Percentiles rank a stretch among this genome's conserved stretches.
Evolutionary conservation across 2,888 invertebrate species (phyloP).

Genomic region (Drosophila pseudotakahashii): DNA sequence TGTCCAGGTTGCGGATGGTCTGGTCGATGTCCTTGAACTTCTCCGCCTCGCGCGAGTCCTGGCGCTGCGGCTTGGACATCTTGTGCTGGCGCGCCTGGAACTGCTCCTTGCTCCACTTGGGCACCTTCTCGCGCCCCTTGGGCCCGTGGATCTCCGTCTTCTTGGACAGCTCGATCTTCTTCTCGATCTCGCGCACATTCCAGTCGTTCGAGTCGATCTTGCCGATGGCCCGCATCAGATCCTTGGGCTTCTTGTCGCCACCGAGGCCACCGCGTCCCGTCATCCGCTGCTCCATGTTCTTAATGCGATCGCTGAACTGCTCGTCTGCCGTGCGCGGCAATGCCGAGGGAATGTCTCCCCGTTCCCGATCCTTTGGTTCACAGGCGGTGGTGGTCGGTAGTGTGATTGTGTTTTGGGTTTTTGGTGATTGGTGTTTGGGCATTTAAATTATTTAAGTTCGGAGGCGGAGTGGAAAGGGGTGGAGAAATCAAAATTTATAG

Average conservation of each 20-base stretch:
- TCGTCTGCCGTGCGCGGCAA: slow-evolving; percentile 82
- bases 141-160: slow-evolving; percentile 83
- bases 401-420: slow-evolving; percentile 19
- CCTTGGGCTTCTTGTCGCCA: slow-evolving; percentile 92
- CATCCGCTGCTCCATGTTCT: slow-evolving; percentile 92
- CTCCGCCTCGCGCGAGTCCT: slow-evolving; percentile 86
- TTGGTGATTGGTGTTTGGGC: slow-evolving; percentile 8
- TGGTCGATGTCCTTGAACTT: slow-evolving; percentile 91
- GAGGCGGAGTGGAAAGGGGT: slow-evolving; percentile 36
- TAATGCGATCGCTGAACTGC: slow-evolving; percentile 86
- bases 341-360: slow-evolving; percentile 83
- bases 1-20: slow-evolving; percentile 89
- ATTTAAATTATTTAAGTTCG: slow-evolving; percentile 12
- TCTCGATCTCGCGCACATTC: slow-evolving; percentile 95
- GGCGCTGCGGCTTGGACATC: slow-evolving; percentile 88
- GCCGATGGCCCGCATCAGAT: slow-evolving; percentile 93
- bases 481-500: slow-evolving; percentile 68
- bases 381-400: slow-evolving; percentile 6
- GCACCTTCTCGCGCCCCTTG: slow-evolving; percentile 89
- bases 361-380: slow-evolving; percentile 82
- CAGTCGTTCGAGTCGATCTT: slow-evolving; percentile 95
- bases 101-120: slow-evolving; percentile 95
- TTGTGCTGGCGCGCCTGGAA: slow-evolving; percentile 88
- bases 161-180: slow-evolving; percentile 89
- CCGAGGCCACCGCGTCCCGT: slow-evolving; percentile 86